Evolutionary conservation across 1,140 invertebrate genomes (phyloP).

Genomic region (Teleogryllus occipitalis): DNA sequence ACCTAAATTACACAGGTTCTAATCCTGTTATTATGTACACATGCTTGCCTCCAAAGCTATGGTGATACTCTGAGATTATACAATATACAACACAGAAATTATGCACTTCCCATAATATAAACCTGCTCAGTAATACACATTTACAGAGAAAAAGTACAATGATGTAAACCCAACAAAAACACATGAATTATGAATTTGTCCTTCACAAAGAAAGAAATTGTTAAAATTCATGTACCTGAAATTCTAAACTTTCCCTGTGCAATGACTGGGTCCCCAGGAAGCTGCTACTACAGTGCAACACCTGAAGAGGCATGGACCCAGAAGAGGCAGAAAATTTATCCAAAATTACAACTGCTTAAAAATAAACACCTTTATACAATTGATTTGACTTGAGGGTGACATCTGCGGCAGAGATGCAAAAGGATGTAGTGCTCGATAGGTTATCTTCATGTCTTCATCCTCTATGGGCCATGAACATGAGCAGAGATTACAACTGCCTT

Average conservation of each 20-base stretch:
- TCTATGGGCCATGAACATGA: not conserved
- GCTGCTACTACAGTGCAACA: not conserved
- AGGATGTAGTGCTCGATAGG: not conserved
- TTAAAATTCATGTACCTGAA: not conserved
- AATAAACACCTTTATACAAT: constrained; percentile 3
- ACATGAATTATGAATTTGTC: too few species aligned
- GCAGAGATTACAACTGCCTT: not conserved
- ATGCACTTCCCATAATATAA: not conserved
- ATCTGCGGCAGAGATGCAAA: not conserved
- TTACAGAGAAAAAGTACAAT: not conserved
- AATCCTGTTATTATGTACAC: not conserved
- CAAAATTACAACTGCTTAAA: not conserved
- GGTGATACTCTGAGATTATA: not conserved
- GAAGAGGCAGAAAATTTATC: not conserved
- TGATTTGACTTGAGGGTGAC: not conserved
- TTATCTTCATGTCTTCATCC: not conserved
- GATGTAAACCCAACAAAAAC: not conserved
- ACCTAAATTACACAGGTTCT: not conserved
- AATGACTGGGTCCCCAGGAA: not conserved
- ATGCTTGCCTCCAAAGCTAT: not conserved
- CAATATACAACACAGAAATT: not conserved
- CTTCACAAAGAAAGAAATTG: not conserved
- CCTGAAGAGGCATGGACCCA: not conserved
- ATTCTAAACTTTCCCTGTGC: not conserved
- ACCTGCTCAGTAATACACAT: not conserved